These are phyloP conservation scores for Drosophila sp. DNA, from an alignment of 1,140 invertebrate genomes.

Conservation along the genomic window DNA sequence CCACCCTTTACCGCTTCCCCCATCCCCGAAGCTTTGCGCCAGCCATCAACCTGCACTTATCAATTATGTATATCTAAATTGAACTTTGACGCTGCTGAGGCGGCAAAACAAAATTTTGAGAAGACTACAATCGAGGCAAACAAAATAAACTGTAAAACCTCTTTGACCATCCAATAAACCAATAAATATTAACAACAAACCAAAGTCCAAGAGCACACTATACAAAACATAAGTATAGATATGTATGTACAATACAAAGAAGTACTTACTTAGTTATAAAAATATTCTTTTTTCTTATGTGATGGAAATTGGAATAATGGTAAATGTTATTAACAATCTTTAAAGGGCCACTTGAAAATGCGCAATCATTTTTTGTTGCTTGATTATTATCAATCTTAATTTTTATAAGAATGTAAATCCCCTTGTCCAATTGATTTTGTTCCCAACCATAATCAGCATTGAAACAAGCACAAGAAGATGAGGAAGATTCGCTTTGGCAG, in stretches of 20 bases:
- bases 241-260: neutral
- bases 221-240: no score
- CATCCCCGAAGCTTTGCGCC: neutral
- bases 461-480: no score
- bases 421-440: neutral
- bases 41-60: constrained; percentile 47
- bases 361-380: neutral
- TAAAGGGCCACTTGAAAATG: neutral
- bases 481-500: no score
- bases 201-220: constrained; percentile 30
- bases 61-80: constrained; percentile 73
- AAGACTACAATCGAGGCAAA: constrained; percentile 38
- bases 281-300: constrained; percentile 18
- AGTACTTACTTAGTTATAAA: neutral
- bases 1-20: neutral
- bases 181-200: constrained; percentile 31
- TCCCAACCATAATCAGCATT: no score
- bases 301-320: neutral
- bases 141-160: constrained; percentile 12
- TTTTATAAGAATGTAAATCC: neutral
- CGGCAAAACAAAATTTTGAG: constrained; percentile 28
- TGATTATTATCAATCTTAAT: neutral
- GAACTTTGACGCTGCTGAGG: constrained; percentile 64
- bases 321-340: neutral
- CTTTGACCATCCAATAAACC: constrained; percentile 36